These are phyloP conservation scores for Holothuria glaberrima DNA, from an alignment of 35 echinoderm and acorn worm genomes.

Conservation along the genomic window DNA sequence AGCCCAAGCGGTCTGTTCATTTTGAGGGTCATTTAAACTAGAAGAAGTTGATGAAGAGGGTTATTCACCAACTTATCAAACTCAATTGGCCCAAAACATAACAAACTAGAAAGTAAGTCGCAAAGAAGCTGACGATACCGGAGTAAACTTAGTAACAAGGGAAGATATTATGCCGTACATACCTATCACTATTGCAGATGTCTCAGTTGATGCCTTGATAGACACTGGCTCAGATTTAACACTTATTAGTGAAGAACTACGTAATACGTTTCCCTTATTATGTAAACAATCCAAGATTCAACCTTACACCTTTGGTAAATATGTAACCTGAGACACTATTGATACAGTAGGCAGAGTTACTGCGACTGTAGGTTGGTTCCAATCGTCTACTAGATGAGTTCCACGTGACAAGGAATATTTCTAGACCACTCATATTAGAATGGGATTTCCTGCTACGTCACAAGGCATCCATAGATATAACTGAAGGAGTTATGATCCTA, in stretches of 20 bases:
- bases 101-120: background rate
- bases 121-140: background rate
- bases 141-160: background rate
- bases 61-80: background rate
- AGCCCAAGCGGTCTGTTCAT: background rate
- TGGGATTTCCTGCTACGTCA: too few relatives aligned
- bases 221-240: conserved; percentile 19
- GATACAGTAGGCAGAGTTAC: conserved; percentile 11
- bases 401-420: too few relatives aligned
- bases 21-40: background rate
- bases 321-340: conserved; percentile 1
- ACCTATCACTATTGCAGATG: conserved; percentile 1
- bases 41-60: conserved; percentile 5
- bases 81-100: background rate
- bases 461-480: too few relatives aligned
- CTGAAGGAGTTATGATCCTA: too few relatives aligned
- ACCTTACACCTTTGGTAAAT: background rate
- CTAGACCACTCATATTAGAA: too few relatives aligned
- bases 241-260: conserved; percentile 19
- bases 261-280: background rate
- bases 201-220: conserved; percentile 20
- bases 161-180: conserved; percentile 1
- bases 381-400: conserved; percentile 15
- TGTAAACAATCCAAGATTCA: background rate
- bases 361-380: background rate